phyloP scores from a whole-genome alignment of 2,888 invertebrate species.

The Zaprionus lineosus region DNA sequence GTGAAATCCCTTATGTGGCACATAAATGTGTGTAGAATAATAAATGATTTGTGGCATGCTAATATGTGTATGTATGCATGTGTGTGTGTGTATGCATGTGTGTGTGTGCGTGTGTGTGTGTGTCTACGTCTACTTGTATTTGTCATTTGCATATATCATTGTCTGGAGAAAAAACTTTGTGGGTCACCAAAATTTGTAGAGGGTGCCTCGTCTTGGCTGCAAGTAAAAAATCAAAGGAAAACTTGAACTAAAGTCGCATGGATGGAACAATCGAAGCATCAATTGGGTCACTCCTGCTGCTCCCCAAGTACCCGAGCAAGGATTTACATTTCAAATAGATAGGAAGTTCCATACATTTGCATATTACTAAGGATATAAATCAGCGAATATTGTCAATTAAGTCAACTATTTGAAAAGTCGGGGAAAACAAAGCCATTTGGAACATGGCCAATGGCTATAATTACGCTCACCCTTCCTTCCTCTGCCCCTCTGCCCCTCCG shows the following conservation, averaged over 20 bases:
- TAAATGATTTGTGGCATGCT: background rate
- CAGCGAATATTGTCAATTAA: conserved; percentile 42
- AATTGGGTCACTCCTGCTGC: background rate
- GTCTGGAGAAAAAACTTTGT: no score
- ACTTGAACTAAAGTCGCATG: background rate
- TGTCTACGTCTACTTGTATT: no score
- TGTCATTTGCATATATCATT: no score
- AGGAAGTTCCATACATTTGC: background rate
- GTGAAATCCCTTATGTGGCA: background rate
- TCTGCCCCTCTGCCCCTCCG: background rate
- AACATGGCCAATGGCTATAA: conserved; percentile 53
- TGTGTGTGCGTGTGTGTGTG: no score
- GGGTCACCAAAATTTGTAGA: background rate
- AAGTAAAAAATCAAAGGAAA: background rate
- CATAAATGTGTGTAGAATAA: background rate
- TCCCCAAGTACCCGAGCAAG: no score
- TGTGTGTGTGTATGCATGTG: no score
- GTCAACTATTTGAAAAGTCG: conserved; percentile 14
- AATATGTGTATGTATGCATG: no score
- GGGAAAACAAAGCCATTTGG: conserved; percentile 64
- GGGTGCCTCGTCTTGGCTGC: background rate
- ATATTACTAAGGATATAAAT: conserved; percentile 35
- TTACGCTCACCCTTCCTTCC: conserved; percentile 34
- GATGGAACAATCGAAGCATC: background rate
- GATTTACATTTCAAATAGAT: background rate